Evolutionary conservation across 2,888 invertebrate genomes (phyloP).

Genomic region (Epiblema foenella): DNA sequence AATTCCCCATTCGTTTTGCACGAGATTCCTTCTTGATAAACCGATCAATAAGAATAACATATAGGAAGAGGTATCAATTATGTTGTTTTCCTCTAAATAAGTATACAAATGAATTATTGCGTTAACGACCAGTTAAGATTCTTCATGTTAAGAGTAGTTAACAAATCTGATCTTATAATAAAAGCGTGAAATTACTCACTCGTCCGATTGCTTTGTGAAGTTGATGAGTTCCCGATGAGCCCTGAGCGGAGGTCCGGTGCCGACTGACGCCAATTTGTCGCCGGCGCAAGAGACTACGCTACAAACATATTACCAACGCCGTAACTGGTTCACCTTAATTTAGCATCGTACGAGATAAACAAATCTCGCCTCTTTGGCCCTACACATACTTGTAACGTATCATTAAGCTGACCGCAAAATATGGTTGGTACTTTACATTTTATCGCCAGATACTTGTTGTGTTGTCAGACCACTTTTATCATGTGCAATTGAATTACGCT

Average conservation of each 20-base stretch:
- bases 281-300: constrained; percentile 38
- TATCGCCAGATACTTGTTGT: constrained; percentile 31
- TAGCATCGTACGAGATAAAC: not conserved
- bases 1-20: not conserved
- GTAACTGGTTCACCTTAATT: constrained; percentile 11
- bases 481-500: constrained; percentile 40
- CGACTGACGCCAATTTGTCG: constrained; percentile 38
- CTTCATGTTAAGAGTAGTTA: not conserved
- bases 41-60: not conserved
- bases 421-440: constrained; percentile 15
- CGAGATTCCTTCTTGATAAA: not conserved
- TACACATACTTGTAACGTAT: not conserved
- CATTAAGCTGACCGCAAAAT: constrained; percentile 5
- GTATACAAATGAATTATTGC: not conserved
- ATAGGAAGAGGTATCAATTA: not conserved
- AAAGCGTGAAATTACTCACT: constrained; percentile 11
- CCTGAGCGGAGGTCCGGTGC: constrained; percentile 27
- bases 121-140: not conserved
- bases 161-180: not conserved
- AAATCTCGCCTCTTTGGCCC: constrained; percentile 2
- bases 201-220: not conserved
- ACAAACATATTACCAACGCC: constrained; percentile 26
- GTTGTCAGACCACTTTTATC: constrained; percentile 39
- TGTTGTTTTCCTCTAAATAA: not conserved
- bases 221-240: constrained; percentile 22